phyloP scores from a whole-genome alignment of 2,888 invertebrate species.

The Harmothoe impar region DNA sequence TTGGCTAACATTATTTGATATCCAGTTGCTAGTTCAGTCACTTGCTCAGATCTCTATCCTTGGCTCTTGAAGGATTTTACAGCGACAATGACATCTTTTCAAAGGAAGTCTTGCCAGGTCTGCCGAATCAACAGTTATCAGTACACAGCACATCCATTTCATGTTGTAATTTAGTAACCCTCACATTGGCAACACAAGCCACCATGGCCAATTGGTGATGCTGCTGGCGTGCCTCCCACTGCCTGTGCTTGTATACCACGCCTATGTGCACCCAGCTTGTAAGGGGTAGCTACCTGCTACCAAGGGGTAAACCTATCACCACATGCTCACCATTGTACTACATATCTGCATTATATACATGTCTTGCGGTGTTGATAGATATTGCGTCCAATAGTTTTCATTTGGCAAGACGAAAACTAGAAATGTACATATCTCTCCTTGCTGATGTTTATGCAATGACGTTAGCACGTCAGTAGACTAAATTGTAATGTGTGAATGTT shows the following conservation, averaged over 20 bases:
- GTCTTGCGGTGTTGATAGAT: too few relatives aligned
- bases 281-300: not conserved
- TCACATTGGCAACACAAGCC: not conserved
- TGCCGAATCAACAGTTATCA: not conserved
- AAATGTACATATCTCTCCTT: too few relatives aligned
- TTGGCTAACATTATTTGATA: too few relatives aligned
- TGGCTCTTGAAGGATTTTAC: conserved; percentile 50
- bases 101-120: conserved; percentile 55
- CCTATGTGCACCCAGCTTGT: not conserved
- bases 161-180: not conserved
- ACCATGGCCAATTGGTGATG: not conserved
- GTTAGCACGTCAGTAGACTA: too few relatives aligned
- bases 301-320: too few relatives aligned
- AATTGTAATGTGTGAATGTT: too few relatives aligned
- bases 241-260: not conserved
- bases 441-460: too few relatives aligned
- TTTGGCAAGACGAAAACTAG: too few relatives aligned
- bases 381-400: too few relatives aligned
- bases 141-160: not conserved
- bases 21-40: conserved; percentile 12
- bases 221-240: not conserved
- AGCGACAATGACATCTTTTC: conserved; percentile 49
- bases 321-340: too few relatives aligned
- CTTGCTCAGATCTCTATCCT: conserved; percentile 25
- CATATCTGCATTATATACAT: too few relatives aligned